These are phyloP conservation scores for Melanotaenia nigrans DNA, from an alignment of 2,797 vertebrate genomes.

Conservation along the genomic window DNA sequence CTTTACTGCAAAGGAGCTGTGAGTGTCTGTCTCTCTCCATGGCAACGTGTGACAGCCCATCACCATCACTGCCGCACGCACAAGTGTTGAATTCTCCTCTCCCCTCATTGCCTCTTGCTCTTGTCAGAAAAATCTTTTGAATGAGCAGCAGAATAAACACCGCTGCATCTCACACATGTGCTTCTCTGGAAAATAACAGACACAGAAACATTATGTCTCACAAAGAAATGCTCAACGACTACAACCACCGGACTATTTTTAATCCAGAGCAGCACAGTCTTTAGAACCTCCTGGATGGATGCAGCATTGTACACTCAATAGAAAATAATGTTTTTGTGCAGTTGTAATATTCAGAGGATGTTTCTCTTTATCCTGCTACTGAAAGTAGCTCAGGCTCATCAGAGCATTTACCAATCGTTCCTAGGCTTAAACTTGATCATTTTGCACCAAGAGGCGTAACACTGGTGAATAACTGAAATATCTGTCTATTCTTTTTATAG, in stretches of 20 bases:
- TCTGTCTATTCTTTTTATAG: too few species aligned
- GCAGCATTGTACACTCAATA: not conserved
- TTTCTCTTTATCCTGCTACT: too few species aligned
- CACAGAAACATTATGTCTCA: slow-evolving; percentile 9
- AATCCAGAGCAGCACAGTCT: not conserved
- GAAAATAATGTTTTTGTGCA: not conserved
- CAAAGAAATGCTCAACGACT: not conserved
- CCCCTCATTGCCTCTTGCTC: slow-evolving; percentile 31
- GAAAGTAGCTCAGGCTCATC: too few species aligned
- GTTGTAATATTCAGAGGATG: not conserved
- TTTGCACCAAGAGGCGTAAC: too few species aligned
- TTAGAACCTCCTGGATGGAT: not conserved
- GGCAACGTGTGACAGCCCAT: slow-evolving; percentile 73
- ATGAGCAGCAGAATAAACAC: slow-evolving; percentile 27
- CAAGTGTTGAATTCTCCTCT: slow-evolving; percentile 19
- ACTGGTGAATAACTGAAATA: too few species aligned
- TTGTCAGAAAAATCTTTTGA: slow-evolving; percentile 40
- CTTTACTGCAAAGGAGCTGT: slow-evolving; percentile 99
- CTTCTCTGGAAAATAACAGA: slow-evolving; percentile 11
- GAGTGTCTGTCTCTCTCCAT: slow-evolving; percentile 87
- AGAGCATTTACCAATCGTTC: too few species aligned
- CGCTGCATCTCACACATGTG: slow-evolving; percentile 19
- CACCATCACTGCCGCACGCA: slow-evolving; percentile 39
- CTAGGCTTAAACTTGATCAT: too few species aligned
- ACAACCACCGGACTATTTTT: not conserved